Evolutionary conservation across 2,888 invertebrate genomes (phyloP).

Genomic region (Drosophila pseudotalamancana): DNA sequence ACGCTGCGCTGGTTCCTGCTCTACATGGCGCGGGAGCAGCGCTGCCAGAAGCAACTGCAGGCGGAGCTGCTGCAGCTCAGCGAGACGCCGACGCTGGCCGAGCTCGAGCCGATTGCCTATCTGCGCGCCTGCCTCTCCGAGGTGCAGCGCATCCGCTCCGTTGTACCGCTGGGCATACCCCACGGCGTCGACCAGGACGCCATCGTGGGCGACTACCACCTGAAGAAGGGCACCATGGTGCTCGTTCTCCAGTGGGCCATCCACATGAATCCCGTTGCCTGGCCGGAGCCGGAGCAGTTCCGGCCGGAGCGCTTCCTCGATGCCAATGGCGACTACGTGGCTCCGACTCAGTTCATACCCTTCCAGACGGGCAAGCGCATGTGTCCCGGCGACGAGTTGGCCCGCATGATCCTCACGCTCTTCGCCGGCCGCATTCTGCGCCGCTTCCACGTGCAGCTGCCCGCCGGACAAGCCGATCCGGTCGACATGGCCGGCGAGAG

Average conservation of each 20-base stretch:
- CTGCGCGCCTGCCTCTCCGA: conserved; percentile 90
- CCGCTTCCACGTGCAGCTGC: conserved; percentile 84
- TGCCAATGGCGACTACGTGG: conserved; percentile 87
- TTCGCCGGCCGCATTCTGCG: conserved; percentile 88
- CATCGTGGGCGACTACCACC: conserved; percentile 86
- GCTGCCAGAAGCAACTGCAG: conserved; percentile 86
- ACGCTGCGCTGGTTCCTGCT: conserved; percentile 93
- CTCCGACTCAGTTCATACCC: conserved; percentile 90
- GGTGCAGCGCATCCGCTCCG: conserved; percentile 90
- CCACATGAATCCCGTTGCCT: conserved; percentile 89
- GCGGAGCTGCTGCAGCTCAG: conserved; percentile 52
- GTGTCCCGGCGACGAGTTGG: conserved; percentile 94
- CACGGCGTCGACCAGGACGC: conserved; percentile 88
- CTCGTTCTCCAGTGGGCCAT: conserved; percentile 93
- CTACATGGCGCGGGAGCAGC: conserved; percentile 89
- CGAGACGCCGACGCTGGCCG: conserved; percentile 58
- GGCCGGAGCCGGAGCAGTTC: conserved; percentile 89
- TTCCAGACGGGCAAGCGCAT: conserved; percentile 95
- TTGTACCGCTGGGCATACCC: conserved; percentile 93
- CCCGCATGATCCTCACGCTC: conserved; percentile 88
- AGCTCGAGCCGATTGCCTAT: conserved; percentile 77
- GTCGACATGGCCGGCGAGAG: conserved; percentile 89
- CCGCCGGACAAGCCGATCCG: conserved; percentile 44
- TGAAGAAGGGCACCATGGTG: conserved; percentile 90
- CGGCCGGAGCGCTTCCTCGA: conserved; percentile 89